Evolutionary conservation across 2,888 invertebrate species (phyloP), one percentile per base, ranked within the genome.

Genomic region (Drosophila mimica): DNA sequence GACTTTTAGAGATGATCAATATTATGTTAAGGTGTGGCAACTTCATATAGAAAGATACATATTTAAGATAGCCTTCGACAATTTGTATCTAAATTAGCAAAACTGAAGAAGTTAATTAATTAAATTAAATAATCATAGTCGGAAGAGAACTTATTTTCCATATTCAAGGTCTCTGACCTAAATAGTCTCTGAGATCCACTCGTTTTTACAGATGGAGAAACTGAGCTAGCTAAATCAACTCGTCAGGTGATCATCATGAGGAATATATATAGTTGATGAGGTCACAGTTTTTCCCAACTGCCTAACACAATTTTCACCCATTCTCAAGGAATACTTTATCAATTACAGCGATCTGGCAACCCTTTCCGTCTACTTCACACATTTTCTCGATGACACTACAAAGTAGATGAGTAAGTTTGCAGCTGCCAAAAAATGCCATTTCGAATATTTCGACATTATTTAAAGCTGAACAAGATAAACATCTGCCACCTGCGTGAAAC

Each of bases 401-500:
- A 36, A 56, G 43, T 25, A 3, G 52, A 52, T 38, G 56, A 56
- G 66, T 56, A 49, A 57, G 57, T 56, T 60, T 57, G 30, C 31
- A 30, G 40, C 52, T 57, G 70, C 46, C 49, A 28, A 69, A 77
- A 71, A 74, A 25, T 66, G 70, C 51, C 61, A 67, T 63, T 74
- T 78, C 28, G 36, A 67, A 69, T 63, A 63, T 63, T 51, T 63
- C 46, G 28, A 57, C 48, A 57, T 46, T 43, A 54, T 49, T 49
- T 20, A 33, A 60, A 54, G 15, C 49, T 38, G 40, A 54, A 36
- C 30, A 34, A 67, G 62, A 54, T 59, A 61, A 76, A 75, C 69
- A 72, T 79, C 66, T 72, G 79, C 61, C 66, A 72, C 58, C 71
- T 69, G 65, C 69, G 60, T 80, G 48, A 43, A 70, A 67, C 69